Conservation (phyloP, 2,113 vertebrate genomes). For the Cichladusa arquata region DNA sequence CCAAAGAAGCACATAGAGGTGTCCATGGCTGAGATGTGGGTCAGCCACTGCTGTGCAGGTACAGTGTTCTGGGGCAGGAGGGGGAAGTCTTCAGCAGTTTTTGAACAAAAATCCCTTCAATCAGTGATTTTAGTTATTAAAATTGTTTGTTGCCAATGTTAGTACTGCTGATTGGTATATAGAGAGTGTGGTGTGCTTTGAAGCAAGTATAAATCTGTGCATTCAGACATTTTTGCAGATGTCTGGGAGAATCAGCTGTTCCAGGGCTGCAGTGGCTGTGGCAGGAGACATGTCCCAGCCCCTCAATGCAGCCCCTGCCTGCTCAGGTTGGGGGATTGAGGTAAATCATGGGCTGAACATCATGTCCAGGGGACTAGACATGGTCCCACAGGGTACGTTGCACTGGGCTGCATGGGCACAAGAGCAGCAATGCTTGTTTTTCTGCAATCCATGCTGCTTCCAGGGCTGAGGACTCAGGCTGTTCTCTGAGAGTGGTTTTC, state of each 20-base stretch:
- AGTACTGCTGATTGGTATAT: not conserved
- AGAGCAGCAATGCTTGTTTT: not conserved
- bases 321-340: accelerated
- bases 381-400: too few relatives aligned
- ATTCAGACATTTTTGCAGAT: not conserved
- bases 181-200: not conserved
- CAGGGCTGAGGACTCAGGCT: not conserved
- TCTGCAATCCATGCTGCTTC: not conserved
- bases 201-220: not conserved
- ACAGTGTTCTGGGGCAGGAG: not conserved
- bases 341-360: not conserved
- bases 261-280: accelerated
- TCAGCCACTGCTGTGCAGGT: not conserved
- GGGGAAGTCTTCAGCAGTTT: not conserved
- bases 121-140: not conserved
- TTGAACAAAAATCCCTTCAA: not conserved
- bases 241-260: not conserved
- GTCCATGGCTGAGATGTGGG: not conserved
- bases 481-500: not conserved
- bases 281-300: not conserved
- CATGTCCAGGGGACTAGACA: accelerated
- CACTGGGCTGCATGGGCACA: not conserved
- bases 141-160: accelerated
- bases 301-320: not conserved
- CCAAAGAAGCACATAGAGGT: accelerated